Conservation (phyloP, 2,888 invertebrate genomes). For the Cordylochernes scorpioides region DNA sequence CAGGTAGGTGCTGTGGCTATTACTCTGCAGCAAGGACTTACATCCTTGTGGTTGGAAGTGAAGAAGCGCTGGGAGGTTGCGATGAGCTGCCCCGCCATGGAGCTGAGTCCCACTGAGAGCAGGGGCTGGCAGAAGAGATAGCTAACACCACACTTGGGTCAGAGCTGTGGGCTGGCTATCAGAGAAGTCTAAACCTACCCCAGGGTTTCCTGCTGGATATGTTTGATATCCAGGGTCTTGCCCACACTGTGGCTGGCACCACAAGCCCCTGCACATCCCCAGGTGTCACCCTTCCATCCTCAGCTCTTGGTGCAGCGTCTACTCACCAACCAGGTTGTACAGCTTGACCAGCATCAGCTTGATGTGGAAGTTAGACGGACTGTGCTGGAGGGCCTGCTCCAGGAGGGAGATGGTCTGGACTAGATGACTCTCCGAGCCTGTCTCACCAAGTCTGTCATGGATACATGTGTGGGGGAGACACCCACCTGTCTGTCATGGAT, state of each 20-base stretch:
- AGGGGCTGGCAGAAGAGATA: conserved; percentile 34
- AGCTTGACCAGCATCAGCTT: conserved; percentile 55
- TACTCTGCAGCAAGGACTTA: conserved; percentile 29
- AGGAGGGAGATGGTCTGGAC: conserved; percentile 32
- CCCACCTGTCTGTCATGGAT: conserved; percentile 25
- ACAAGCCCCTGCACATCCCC: conserved; percentile 33
- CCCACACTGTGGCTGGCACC: conserved; percentile 44
- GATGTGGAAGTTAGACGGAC: conserved; percentile 64
- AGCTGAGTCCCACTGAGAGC: conserved; percentile 40
- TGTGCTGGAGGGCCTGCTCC: conserved; percentile 42
- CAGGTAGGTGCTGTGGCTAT: conserved; percentile 2
- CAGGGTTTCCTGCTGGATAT: conserved; percentile 70
- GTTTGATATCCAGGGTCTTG: conserved; percentile 59
- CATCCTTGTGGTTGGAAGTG: conserved; percentile 61
- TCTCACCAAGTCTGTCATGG: no score
- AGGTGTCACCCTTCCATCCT: conserved; percentile 2
- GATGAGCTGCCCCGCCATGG: conserved; percentile 38
- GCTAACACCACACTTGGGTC: conserved; percentile 15
- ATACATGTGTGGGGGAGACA: no score
- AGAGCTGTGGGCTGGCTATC: neutral
- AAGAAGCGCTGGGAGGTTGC: conserved; percentile 59
- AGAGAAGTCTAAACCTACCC: conserved; percentile 31
- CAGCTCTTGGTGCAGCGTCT: neutral
- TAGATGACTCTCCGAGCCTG: no score
- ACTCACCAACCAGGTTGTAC: conserved; percentile 43